phyloP scores from a whole-genome alignment of 1,140 invertebrate species.

The Galendromus occidentalis region DNA sequence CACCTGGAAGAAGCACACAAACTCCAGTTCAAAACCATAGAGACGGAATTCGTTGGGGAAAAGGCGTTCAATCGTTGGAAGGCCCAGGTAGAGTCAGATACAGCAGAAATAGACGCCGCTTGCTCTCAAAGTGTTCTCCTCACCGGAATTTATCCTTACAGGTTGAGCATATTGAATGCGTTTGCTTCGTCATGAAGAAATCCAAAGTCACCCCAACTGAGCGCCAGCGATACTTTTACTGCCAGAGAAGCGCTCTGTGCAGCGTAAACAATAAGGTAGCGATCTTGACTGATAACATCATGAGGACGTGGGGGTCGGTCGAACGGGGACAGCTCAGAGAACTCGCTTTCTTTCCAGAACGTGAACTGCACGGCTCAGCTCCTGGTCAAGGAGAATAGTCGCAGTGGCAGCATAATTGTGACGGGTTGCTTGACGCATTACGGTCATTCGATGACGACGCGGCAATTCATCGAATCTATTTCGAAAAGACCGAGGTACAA shows the following conservation, averaged over 20 bases:
- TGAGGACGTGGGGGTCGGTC: too few species aligned
- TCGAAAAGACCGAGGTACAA: background rate
- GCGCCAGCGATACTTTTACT: background rate
- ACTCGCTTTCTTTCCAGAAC: background rate
- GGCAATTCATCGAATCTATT: background rate
- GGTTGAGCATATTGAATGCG: conserved; percentile 3
- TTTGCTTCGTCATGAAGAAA: background rate
- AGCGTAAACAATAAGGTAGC: background rate
- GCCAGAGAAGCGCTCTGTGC: background rate
- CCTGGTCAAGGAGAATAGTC: background rate
- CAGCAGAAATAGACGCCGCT: background rate
- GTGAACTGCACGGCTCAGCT: background rate
- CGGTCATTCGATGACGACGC: conserved; percentile 1
- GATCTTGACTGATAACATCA: background rate
- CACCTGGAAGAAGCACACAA: background rate
- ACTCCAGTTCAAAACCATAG: background rate
- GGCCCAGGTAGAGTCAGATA: background rate
- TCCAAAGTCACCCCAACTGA: background rate
- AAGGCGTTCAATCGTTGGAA: background rate
- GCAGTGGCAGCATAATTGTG: background rate
- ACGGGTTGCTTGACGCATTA: background rate
- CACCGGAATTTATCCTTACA: background rate
- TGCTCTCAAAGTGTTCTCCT: background rate
- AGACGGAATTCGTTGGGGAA: background rate
- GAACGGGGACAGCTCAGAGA: background rate